These are phyloP conservation scores for Onychostoma macrolepis DNA, from an alignment of 2,113 vertebrate species.

Conservation along the genomic window DNA sequence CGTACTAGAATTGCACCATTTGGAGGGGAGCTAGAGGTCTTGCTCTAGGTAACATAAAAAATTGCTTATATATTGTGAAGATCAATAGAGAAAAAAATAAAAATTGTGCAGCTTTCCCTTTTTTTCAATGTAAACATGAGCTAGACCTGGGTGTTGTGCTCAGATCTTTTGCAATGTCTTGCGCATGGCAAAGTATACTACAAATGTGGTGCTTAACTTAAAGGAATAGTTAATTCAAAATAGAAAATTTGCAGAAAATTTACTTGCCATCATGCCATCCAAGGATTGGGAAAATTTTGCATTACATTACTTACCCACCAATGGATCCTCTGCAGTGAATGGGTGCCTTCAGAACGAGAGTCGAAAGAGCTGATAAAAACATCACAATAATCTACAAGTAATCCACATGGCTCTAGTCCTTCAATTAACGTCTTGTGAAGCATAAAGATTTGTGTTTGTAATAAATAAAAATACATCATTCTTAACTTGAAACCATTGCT, in stretches of 20 bases:
- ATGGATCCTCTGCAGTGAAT: background rate
- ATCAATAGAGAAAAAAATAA: background rate
- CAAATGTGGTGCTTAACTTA: background rate
- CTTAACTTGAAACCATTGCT: too few species aligned
- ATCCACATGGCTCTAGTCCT: too few species aligned
- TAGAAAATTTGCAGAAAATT: background rate
- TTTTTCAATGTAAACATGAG: background rate
- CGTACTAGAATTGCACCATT: background rate
- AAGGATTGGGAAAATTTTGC: background rate
- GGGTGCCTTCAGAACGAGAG: too few species aligned
- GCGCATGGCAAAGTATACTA: too few species aligned
- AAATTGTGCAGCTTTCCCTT: background rate
- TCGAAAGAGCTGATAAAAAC: too few species aligned
- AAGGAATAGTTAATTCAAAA: background rate
- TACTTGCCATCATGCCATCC: background rate
- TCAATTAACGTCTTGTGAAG: too few species aligned
- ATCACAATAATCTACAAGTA: too few species aligned
- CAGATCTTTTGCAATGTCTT: background rate
- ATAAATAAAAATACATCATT: too few species aligned
- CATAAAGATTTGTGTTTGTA: too few species aligned
- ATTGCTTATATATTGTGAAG: background rate
- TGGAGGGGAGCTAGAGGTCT: background rate
- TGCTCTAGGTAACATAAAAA: background rate
- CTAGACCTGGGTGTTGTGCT: background rate
- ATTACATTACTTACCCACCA: background rate